Evolutionary conservation across 2,888 invertebrate genomes (phyloP).

Genomic region (Ichneumoninae sp.): DNA sequence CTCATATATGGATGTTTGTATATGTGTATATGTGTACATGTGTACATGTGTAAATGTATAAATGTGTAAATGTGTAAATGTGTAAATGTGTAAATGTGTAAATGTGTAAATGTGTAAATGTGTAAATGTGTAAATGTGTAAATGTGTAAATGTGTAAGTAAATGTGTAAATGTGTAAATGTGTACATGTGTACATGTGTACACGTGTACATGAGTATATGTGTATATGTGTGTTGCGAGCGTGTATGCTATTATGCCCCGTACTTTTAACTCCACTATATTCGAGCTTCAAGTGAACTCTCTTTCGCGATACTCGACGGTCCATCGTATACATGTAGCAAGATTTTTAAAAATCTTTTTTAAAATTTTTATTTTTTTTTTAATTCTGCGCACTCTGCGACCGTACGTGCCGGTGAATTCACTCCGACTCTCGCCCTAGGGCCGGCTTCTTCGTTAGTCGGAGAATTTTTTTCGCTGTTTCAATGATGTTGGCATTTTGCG

Average conservation of each 20-base stretch:
- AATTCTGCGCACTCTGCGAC: slow-evolving; percentile 10
- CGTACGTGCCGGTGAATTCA: slow-evolving; percentile 51
- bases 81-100: no score
- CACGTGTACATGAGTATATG: no score
- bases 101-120: no score
- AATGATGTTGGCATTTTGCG: not conserved
- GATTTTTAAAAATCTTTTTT: not conserved
- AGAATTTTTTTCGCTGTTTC: slow-evolving; percentile 37
- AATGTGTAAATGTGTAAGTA: slow-evolving; percentile 13
- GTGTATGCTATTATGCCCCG: slow-evolving; percentile 15
- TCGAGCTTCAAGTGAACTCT: slow-evolving; percentile 2
- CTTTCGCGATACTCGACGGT: not conserved
- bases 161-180: no score
- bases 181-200: no score
- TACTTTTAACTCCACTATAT: not conserved
- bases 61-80: no score
- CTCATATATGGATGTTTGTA: not conserved
- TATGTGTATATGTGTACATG: no score
- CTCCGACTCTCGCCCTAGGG: slow-evolving; percentile 28
- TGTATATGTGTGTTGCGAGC: not conserved
- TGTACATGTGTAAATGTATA: no score
- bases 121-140: no score
- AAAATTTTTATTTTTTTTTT: not conserved
- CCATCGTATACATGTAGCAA: slow-evolving; percentile 8
- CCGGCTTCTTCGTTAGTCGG: slow-evolving; percentile 23